Base-by-base conservation (phyloP, 2,888 invertebrate species). In the Lochmaea crataegi region DNA sequence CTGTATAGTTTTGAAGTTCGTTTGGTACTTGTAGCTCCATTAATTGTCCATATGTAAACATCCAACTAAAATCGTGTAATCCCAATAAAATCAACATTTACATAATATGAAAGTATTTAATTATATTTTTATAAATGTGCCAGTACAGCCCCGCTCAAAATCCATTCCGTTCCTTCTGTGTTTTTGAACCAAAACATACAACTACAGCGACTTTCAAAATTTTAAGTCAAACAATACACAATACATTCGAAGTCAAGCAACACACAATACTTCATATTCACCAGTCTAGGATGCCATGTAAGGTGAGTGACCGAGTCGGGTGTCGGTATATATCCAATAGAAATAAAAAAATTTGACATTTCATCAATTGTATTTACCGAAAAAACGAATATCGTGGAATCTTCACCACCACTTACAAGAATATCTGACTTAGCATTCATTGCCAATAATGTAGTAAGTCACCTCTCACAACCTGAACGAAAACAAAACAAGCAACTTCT, bases 361-460 rank as follows among this genome's bases (percentile, higher is more conserved):
- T 81, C 76, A 12, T 83, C 0, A 79, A 75, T n/a, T 0, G 57
- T 12, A 16, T 77, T 68, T 18, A 94, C 76, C 45, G 87, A 83
- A 81, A 92, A 93, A 69, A 93, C 87, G 80, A 94, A 95, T 77
- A 94, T 89, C 0, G 93, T 93, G 14, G 85, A 87, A 83, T 95
- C 95, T 74, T 89, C 87, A 1, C 92, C 90, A 10, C 91, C 91
- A 0, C 92, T 93, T 1, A 94, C 89, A 11, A 95, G 82, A 65
- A 94, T 73, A 0, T 88, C 90, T 12, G 89, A 88, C 14, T 85
- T 78, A 0, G 86, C 81, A 83, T 93, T 93, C 18, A 93, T 85
- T 1, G 90, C 87, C 84, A 94, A n/a, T n/a, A n/a, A 89, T 75
- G 88, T 88, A 0, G 89, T 91, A 18, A 95, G 86, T 0, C n/a